Percentiles rank a stretch among this genome's conserved stretches.
phyloP scores from a whole-genome alignment of 2,888 invertebrate species.

The Troides helena region DNA sequence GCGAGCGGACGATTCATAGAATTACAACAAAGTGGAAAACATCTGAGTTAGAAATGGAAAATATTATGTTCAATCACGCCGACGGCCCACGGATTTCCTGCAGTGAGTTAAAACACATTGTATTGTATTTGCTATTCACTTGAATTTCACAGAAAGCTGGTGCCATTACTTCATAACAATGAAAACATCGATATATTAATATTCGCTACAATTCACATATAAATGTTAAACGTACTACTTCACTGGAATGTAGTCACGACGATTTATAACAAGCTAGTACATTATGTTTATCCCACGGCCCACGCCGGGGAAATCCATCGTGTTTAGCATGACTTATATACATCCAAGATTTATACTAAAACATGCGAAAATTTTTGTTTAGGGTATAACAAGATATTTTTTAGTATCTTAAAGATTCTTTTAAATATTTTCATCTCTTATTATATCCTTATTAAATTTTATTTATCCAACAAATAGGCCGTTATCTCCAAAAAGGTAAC shows the following conservation, averaged over 20 bases:
- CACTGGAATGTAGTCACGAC: background rate
- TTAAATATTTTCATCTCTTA: too few species aligned
- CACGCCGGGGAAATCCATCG: too few species aligned
- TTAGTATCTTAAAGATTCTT: too few species aligned
- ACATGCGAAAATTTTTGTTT: too few species aligned
- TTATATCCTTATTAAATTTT: too few species aligned
- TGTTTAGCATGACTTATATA: too few species aligned
- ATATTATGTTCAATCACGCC: conserved; percentile 54
- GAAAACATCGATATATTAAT: conserved; percentile 44
- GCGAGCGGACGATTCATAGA: conserved; percentile 61
- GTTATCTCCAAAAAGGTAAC: too few species aligned
- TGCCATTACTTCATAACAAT: conserved; percentile 37
- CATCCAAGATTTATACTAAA: too few species aligned
- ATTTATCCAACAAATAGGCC: too few species aligned
- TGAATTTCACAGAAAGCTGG: conserved; percentile 17
- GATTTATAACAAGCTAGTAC: too few species aligned
- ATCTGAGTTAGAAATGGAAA: conserved; percentile 48
- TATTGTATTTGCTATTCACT: conserved; percentile 39
- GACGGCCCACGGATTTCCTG: conserved; percentile 35
- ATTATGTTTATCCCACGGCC: too few species aligned
- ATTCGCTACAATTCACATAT: conserved; percentile 54
- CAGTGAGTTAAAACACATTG: conserved; percentile 23
- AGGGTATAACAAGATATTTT: too few species aligned
- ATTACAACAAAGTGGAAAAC: conserved; percentile 61
- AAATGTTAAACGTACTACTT: conserved; percentile 30